Evolutionary conservation across 2,113 vertebrate genomes (phyloP).

Genomic region (Empidonax traillii): DNA sequence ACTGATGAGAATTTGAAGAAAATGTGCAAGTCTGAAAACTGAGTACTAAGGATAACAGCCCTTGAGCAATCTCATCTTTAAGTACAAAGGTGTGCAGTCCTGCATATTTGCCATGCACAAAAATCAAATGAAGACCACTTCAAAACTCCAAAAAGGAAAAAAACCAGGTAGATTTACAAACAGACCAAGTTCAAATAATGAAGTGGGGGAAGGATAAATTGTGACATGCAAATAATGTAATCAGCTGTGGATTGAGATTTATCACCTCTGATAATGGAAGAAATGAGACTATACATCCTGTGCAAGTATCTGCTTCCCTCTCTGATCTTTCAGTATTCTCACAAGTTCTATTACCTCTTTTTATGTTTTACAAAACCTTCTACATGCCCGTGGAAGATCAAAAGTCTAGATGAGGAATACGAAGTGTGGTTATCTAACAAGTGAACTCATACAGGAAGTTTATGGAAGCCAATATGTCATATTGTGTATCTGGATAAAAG

Average conservation of each 20-base stretch:
- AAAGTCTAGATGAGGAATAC: not conserved
- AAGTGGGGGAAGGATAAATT: not conserved
- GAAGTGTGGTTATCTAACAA: not conserved
- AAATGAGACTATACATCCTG: not conserved
- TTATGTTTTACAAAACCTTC: not conserved
- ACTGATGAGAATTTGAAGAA: rapidly evolving
- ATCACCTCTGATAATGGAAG: not conserved
- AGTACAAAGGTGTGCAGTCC: not conserved
- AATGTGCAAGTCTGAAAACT: not conserved
- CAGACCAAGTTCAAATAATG: not conserved
- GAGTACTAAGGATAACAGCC: not conserved
- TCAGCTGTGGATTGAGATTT: not conserved
- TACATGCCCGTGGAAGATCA: not conserved
- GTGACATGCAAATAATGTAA: not conserved
- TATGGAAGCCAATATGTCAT: not conserved
- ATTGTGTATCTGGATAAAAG: not conserved
- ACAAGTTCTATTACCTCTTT: not conserved
- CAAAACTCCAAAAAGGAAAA: not conserved
- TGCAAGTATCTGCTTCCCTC: not conserved
- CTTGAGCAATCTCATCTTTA: not conserved
- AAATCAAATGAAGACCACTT: not conserved
- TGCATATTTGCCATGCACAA: not conserved
- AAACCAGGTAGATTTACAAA: not conserved
- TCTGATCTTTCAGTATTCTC: not conserved
- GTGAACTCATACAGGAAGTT: not conserved